phyloP scores from a whole-genome alignment of 2,113 vertebrate genomes.

The Merops nubicus region DNA sequence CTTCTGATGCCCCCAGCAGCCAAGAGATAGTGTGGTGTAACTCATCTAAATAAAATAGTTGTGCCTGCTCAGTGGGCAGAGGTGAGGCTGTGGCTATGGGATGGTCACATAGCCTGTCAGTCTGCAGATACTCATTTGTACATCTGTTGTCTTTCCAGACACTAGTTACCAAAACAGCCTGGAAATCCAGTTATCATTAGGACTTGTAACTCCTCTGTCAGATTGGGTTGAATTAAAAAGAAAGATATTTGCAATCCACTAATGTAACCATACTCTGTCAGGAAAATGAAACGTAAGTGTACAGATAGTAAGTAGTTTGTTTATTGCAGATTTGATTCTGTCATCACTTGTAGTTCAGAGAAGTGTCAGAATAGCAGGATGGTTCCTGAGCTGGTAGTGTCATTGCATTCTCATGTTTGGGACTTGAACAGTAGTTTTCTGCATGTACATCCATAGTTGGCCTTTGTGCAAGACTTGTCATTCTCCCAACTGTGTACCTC shows the following conservation, averaged over 20 bases:
- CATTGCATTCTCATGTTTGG: neutral
- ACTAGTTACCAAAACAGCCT: neutral
- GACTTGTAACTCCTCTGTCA: neutral
- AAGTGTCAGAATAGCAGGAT: neutral
- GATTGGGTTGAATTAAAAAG: neutral
- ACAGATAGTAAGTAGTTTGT: neutral
- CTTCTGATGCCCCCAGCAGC: neutral
- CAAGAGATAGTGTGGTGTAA: neutral
- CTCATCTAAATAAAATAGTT: neutral
- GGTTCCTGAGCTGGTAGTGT: neutral
- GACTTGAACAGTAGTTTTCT: neutral
- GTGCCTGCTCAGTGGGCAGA: neutral
- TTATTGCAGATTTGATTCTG: neutral
- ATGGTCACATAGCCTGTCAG: neutral
- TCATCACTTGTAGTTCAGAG: neutral
- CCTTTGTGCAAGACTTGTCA: neutral
- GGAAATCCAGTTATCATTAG: neutral
- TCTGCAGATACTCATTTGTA: neutral
- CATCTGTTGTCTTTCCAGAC: neutral
- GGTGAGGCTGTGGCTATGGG: neutral
- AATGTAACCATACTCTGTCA: neutral
- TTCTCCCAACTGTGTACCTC: neutral
- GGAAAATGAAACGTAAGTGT: neutral
- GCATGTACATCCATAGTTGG: neutral
- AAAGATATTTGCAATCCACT: neutral